phyloP scores from a whole-genome alignment of 2,797 vertebrate genomes.

The Odontamblyopus lacepedii region DNA sequence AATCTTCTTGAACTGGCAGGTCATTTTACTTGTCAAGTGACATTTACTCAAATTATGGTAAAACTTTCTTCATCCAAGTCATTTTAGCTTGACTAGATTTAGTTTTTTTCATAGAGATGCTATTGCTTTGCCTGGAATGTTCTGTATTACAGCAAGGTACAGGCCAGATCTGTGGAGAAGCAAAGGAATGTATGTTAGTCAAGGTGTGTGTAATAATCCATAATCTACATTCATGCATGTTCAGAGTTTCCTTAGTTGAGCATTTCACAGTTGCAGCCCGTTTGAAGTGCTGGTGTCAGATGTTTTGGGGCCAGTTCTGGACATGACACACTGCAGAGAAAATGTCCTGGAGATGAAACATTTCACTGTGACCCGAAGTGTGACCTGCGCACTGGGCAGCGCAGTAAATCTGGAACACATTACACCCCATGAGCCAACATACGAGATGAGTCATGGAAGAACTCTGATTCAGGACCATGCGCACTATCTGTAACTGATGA shows the following conservation, averaged over 20 bases:
- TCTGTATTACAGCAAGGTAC: background rate
- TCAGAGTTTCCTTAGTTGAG: background rate
- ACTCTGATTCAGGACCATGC: background rate
- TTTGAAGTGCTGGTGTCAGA: conserved; percentile 61
- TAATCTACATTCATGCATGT: too few species aligned
- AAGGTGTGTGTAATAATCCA: background rate
- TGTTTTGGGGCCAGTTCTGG: conserved; percentile 55
- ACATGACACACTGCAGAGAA: conserved; percentile 66
- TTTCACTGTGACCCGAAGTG: conserved; percentile 47
- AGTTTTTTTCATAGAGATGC: too few species aligned
- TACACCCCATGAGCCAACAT: background rate
- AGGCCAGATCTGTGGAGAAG: background rate
- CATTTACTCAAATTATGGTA: too few species aligned
- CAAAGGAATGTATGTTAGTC: too few species aligned
- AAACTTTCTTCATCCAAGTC: too few species aligned
- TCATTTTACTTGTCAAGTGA: too few species aligned
- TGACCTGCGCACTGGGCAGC: conserved; percentile 10
- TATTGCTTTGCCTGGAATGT: background rate
- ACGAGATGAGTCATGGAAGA: background rate
- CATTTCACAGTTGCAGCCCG: conserved; percentile 16
- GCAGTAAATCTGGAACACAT: conserved; percentile 9
- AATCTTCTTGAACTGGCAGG: too few species aligned
- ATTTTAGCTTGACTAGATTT: too few species aligned
- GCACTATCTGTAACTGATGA: background rate
- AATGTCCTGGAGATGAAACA: conserved; percentile 55